Base-by-base conservation (phyloP, 2,797 vertebrate species). In the Neopelma chrysocephalum region DNA sequence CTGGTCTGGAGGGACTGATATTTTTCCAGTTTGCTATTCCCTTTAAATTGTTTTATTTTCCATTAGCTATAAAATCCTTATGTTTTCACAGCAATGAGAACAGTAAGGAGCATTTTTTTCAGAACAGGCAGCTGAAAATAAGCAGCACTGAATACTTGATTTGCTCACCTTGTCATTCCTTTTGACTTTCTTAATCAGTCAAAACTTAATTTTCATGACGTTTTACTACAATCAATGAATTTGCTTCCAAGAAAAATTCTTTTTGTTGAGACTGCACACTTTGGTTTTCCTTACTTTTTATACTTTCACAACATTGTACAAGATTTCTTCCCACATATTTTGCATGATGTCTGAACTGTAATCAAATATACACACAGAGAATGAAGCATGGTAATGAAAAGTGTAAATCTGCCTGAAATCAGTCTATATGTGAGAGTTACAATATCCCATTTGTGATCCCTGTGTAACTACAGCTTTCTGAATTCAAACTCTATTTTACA, bases 41-140 rank as follows among this genome's bases (percentile, higher is more conserved):
- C 38, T 91, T 95, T 86, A 88, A 86, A 88, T 45, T 75, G 66
- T 90, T 94, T 92, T 93, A 69, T 78, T 95, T 91, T 93, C 85
- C 82, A 79, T 81, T 91, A 78, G 65, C 77, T 91, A 83, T 81
- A 93, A 94, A 94, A 88, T 88, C 82, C 31, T 83, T 85, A 61
- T 71, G 34, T 90, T 94, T 96, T 84, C 58, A 88, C 47, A 76
- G 82, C 42, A 56, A 38, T 81, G 65, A 82, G 80, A 94, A 62
- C 50, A 89, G 73, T 51, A 82, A 89, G n/a, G n/a, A 61, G 7
- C n/a, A 65, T 48, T 88, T 93, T 93, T 86, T 73, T 56, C 38
- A 70, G 53, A 82, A 69, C 34, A 78, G 48, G 40, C 11, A 81
- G 65, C 38, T 72, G 65, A 51, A 94, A 95, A 86, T 38, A 51